Conservation (phyloP, 2,113 vertebrate species). For the Melanocharis versteri region DNA sequence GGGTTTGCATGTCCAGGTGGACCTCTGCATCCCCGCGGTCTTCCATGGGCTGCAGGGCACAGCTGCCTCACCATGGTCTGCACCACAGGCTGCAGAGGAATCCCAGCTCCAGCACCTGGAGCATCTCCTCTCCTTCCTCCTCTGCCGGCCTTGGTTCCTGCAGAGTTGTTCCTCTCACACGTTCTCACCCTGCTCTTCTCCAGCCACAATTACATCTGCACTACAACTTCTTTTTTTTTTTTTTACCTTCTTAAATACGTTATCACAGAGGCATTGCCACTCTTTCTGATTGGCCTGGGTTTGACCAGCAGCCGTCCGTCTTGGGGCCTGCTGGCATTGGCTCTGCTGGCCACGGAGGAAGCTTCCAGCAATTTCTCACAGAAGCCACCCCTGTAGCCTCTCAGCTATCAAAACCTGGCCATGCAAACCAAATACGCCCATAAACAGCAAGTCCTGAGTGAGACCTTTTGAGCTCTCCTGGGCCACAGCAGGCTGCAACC, state of each 20-base stretch:
- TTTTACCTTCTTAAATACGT: neutral
- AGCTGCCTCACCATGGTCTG: neutral
- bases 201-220: fast-evolving
- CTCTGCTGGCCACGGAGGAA: neutral
- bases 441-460: neutral
- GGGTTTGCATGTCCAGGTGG: neutral
- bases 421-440: neutral
- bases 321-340: neutral
- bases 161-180: neutral
- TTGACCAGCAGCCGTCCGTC: fast-evolving
- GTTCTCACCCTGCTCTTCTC: neutral
- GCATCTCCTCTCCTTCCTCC: neutral
- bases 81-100: neutral
- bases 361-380: neutral
- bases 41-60: neutral
- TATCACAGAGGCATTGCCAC: fast-evolving
- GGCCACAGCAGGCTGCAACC: too few relatives aligned
- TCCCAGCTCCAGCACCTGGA: fast-evolving
- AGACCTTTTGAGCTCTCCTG: neutral
- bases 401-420: neutral
- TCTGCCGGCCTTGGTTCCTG: neutral
- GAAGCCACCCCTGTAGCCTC: neutral
- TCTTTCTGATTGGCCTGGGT: neutral
- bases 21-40: neutral
- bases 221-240: too few relatives aligned